Conservation (phyloP, 2,888 invertebrate species). For the Mesorhabditis spiculigera region DNA sequence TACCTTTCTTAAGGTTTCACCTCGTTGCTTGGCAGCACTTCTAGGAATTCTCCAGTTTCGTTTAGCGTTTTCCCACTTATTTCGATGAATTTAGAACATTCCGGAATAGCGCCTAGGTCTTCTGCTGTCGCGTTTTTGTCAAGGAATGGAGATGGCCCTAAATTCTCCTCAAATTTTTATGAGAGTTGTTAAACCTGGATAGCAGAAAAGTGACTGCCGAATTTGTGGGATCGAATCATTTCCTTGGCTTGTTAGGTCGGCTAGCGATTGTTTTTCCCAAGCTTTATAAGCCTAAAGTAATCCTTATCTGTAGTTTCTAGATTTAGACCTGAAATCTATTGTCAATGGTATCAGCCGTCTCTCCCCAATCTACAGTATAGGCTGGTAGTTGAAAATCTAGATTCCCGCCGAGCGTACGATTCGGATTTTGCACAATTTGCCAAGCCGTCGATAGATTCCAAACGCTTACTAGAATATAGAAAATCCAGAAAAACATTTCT, state of each 20-base stretch:
- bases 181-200: neutral
- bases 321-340: neutral
- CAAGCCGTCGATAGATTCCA: neutral
- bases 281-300: neutral
- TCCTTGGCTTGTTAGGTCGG: neutral
- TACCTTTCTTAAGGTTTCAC: neutral
- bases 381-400: neutral
- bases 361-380: constrained; percentile 1
- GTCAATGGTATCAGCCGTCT: neutral
- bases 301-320: no score
- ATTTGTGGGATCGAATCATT: neutral
- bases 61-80: neutral
- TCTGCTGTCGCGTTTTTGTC: neutral
- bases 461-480: no score
- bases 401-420: constrained; percentile 6
- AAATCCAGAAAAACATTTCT: no score
- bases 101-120: neutral
- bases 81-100: neutral
- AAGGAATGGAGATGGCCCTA: neutral
- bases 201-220: neutral
- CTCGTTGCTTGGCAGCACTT: neutral
- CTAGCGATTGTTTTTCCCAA: neutral
- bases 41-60: constrained; percentile 2
- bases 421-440: neutral
- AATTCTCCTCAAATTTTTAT: no score